Evolutionary conservation across 2,797 vertebrate genomes (phyloP).

Genomic region (Lepidocolaptes lacrymiger): DNA sequence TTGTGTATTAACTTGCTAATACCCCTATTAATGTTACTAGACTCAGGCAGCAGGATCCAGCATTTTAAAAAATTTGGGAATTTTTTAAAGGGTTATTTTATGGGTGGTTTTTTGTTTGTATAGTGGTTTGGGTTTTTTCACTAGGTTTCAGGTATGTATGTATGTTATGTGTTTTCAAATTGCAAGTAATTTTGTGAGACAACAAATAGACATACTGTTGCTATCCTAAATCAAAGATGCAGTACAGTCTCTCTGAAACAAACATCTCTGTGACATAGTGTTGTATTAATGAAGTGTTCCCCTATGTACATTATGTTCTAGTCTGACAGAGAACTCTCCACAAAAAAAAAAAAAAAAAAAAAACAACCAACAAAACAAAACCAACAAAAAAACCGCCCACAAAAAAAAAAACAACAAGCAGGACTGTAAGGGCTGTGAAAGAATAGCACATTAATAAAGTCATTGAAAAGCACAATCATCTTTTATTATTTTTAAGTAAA

Average conservation of each 20-base stretch:
- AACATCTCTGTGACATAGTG: background rate
- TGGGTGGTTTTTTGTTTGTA: background rate
- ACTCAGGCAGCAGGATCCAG: background rate
- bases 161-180: background rate
- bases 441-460: background rate
- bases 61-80: background rate
- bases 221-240: background rate
- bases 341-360: background rate
- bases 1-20: background rate
- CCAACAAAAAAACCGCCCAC: background rate
- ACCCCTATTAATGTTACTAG: background rate
- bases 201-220: background rate
- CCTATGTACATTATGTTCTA: background rate
- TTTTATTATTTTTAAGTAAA: background rate
- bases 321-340: accelerated
- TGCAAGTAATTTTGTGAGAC: background rate
- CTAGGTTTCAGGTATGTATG: accelerated
- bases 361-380: background rate
- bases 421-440: background rate
- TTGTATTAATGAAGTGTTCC: background rate
- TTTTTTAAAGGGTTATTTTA: background rate
- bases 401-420: background rate
- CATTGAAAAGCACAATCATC: background rate
- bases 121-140: background rate
- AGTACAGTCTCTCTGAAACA: background rate